phyloP scores from a whole-genome alignment of 2,113 vertebrate species.

The Penelope pileata region DNA sequence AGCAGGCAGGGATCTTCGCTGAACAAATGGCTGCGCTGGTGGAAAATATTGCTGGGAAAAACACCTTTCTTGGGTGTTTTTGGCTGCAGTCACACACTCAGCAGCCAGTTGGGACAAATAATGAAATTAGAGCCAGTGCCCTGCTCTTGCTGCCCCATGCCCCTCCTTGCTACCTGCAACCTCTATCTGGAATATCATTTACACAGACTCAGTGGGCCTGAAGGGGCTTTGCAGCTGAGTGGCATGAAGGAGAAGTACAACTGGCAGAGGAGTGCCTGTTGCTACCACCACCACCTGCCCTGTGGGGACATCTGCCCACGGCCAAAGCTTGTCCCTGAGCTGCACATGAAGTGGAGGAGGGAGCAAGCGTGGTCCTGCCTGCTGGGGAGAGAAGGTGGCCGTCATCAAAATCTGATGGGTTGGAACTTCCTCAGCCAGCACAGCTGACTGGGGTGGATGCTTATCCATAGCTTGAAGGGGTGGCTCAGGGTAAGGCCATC shows the following conservation, averaged over 20 bases:
- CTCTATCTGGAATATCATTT: not conserved
- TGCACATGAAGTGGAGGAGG: not conserved
- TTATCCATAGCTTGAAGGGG: not conserved
- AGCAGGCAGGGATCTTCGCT: not conserved
- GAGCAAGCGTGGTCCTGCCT: accelerated
- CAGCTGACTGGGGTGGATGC: not conserved
- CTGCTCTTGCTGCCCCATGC: accelerated
- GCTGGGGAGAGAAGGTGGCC: not conserved
- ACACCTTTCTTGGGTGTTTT: not conserved
- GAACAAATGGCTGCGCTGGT: not conserved
- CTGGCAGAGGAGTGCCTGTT: not conserved
- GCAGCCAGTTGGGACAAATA: not conserved
- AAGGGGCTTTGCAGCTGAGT: not conserved
- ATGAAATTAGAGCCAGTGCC: not conserved
- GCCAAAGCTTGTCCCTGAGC: not conserved
- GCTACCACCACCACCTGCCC: not conserved
- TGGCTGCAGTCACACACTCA: accelerated
- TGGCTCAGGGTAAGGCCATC: not conserved
- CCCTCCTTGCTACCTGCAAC: not conserved
- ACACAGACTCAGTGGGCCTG: accelerated
- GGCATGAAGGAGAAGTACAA: not conserved
- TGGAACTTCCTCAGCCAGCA: not conserved
- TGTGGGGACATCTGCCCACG: accelerated
- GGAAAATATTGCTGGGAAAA: not conserved
- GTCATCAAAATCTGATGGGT: not conserved